A percentile compares a stretch with the other conserved stretches of the same genome.
phyloP scores from a whole-genome alignment of 2,797 vertebrate genomes.

The Epinephelus malabaricus region DNA sequence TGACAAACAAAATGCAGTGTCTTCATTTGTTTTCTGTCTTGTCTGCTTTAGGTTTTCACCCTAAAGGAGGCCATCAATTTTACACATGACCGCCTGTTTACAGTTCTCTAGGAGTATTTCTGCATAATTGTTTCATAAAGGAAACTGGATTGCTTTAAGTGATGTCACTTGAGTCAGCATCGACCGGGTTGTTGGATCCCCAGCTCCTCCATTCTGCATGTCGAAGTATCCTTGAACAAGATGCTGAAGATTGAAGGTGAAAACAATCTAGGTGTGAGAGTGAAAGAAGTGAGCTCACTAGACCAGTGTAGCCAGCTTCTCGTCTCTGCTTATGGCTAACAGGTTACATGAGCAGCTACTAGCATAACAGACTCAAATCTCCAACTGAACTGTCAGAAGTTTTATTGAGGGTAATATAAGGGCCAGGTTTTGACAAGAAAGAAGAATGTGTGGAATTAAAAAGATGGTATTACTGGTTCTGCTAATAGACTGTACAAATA shows the following conservation, averaged over 20 bases:
- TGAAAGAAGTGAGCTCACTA: not conserved
- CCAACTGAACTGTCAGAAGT: rapidly evolving
- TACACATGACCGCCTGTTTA: not conserved
- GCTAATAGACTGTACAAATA: not conserved
- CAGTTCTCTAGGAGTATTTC: not conserved
- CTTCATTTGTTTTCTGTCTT: not conserved
- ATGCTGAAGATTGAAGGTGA: not conserved
- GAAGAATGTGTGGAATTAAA: not conserved
- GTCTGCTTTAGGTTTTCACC: not conserved
- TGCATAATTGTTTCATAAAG: not conserved
- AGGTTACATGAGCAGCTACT: not conserved
- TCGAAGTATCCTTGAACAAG: too few relatives aligned
- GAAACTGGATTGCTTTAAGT: not conserved
- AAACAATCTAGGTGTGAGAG: not conserved
- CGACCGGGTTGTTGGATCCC: too few relatives aligned
- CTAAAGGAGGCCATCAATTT: not conserved
- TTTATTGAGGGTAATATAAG: not conserved
- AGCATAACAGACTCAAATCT: not conserved
- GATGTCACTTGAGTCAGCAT: not conserved
- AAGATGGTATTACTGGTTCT: not conserved
- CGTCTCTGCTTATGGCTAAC: not conserved
- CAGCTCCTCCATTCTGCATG: too few relatives aligned
- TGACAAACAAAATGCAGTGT: too few relatives aligned
- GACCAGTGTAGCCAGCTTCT: not conserved
- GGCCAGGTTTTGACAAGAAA: not conserved